These are phyloP conservation scores for Laodelphax striatellus DNA, from an alignment of 1,140 invertebrate species.

Conservation along the genomic window DNA sequence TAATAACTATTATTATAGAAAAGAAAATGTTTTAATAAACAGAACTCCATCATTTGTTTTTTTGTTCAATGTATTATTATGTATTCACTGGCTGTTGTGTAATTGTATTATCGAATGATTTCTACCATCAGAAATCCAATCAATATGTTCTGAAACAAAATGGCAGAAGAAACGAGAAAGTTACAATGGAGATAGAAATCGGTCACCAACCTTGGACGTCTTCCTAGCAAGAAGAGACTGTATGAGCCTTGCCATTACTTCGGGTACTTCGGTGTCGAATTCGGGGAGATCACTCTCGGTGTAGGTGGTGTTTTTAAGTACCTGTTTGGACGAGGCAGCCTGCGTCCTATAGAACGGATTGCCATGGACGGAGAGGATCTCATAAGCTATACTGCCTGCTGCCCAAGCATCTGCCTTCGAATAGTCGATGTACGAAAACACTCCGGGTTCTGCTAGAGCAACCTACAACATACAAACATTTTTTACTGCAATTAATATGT, in stretches of 20 bases:
- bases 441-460: slow-evolving; percentile 47
- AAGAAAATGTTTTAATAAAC: too few relatives aligned
- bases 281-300: slow-evolving; percentile 52
- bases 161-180: too few relatives aligned
- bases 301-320: slow-evolving; percentile 47
- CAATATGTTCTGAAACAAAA: too few relatives aligned
- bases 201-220: slow-evolving; percentile 44
- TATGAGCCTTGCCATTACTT: slow-evolving; percentile 46
- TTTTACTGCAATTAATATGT: too few relatives aligned
- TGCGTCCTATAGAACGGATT: slow-evolving; percentile 61
- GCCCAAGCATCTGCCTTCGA: slow-evolving; percentile 77
- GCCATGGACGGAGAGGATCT: slow-evolving; percentile 56
- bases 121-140: too few relatives aligned
- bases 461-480: slow-evolving; percentile 33
- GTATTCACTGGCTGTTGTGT: too few relatives aligned
- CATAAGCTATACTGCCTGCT: slow-evolving; percentile 68
- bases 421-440: slow-evolving; percentile 62
- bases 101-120: too few relatives aligned
- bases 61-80: too few relatives aligned
- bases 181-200: too few relatives aligned
- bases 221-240: slow-evolving; percentile 50
- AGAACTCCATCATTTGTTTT: too few relatives aligned
- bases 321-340: slow-evolving; percentile 17
- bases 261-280: slow-evolving; percentile 47
- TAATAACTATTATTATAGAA: too few relatives aligned